Evolutionary conservation across 2,113 vertebrate genomes (phyloP).

Genomic region (Budorcas taxicolor): DNA sequence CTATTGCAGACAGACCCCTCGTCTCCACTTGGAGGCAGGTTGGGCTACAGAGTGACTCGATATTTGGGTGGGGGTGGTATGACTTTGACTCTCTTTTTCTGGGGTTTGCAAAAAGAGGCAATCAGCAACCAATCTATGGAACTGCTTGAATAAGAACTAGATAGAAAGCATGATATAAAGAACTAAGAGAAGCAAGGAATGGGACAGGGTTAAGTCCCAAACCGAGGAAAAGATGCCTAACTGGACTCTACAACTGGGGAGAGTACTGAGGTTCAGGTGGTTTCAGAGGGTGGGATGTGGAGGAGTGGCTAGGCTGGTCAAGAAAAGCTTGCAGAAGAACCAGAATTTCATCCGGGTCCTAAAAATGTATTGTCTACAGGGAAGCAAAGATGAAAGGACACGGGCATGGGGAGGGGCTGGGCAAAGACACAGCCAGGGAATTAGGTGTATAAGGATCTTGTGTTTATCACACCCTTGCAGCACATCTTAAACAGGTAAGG

Average conservation of each 20-base stretch:
- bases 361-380: background rate
- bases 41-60: background rate
- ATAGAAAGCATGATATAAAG: background rate
- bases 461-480: background rate
- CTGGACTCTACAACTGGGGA: background rate
- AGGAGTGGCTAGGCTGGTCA: background rate
- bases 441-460: no score
- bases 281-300: background rate
- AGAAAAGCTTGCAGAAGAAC: background rate
- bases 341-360: background rate
- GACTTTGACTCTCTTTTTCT: background rate
- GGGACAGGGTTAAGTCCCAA: background rate
- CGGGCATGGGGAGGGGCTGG: background rate
- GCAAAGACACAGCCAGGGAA: background rate
- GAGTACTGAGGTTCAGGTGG: background rate
- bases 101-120: background rate
- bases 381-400: background rate
- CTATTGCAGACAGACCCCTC: background rate
- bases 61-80: background rate
- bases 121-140: background rate
- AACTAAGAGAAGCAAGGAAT: background rate
- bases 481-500: background rate
- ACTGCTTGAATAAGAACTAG: background rate
- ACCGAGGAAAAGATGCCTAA: background rate
- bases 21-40: background rate